Percentiles rank a stretch among this genome's conserved stretches.
Evolutionary conservation across 2,113 vertebrate genomes (phyloP).

Genomic region (Elephas maximus): DNA sequence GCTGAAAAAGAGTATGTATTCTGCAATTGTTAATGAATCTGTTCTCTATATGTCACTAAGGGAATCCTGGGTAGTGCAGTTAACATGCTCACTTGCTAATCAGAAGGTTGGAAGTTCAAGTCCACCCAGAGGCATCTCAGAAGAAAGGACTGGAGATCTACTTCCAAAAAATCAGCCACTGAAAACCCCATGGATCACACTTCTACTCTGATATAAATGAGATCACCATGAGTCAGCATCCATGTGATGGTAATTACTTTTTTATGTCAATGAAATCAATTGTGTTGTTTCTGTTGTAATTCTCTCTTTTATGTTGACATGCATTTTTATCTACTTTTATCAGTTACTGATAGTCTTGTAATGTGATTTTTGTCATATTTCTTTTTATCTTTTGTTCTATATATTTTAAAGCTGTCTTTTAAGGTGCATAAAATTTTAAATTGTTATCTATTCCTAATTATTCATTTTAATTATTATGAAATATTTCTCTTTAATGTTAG

Average conservation of each 20-base stretch:
- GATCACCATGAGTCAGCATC: no score
- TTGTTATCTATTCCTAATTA: background rate
- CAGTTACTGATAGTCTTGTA: background rate
- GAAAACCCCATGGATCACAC: background rate
- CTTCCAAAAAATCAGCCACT: background rate
- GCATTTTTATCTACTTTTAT: background rate
- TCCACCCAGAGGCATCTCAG: background rate
- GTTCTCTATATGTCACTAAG: background rate
- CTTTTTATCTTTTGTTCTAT: background rate
- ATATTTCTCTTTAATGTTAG: background rate
- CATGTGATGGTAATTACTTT: no score
- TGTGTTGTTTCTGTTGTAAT: background rate
- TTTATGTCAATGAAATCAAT: background rate
- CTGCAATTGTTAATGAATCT: background rate
- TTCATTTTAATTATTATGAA: background rate
- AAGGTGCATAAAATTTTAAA: background rate
- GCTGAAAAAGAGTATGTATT: background rate
- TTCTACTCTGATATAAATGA: background rate
- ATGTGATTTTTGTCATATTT: background rate
- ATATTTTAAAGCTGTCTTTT: background rate
- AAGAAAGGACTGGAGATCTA: background rate
- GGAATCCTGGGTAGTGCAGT: background rate
- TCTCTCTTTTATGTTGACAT: background rate
- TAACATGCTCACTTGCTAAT: background rate
- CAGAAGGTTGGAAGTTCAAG: background rate